These are phyloP conservation scores for Leptopilina drosophilae DNA, from an alignment of 2,888 invertebrate species.

Conservation along the genomic window DNA sequence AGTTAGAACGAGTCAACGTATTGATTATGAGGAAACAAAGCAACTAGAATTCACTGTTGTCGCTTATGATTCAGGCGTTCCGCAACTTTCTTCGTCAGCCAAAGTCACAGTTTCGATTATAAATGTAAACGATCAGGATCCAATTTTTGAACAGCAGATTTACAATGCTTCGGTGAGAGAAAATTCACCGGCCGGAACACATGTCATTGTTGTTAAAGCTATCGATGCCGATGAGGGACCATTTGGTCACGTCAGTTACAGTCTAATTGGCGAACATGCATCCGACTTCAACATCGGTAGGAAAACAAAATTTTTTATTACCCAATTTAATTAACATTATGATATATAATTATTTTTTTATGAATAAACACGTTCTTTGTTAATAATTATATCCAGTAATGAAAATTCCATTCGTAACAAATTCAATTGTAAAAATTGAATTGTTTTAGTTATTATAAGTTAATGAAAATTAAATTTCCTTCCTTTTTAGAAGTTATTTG, in stretches of 20 bases:
- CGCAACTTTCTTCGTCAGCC: conserved; percentile 88
- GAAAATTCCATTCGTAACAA: too few relatives aligned
- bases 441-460: too few relatives aligned
- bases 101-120: conserved; percentile 86
- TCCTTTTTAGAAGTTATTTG: too few relatives aligned
- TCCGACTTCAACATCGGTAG: conserved; percentile 85
- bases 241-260: conserved; percentile 88
- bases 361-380: not conserved
- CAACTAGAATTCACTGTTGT: conserved; percentile 87
- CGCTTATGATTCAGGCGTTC: conserved; percentile 92
- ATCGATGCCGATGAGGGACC: conserved; percentile 87
- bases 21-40: conserved; percentile 91
- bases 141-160: conserved; percentile 83
- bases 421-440: too few relatives aligned
- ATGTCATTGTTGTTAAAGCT: conserved; percentile 86
- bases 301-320: not conserved
- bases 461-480: too few relatives aligned
- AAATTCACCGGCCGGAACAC: conserved; percentile 86
- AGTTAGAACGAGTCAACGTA: conserved; percentile 85
- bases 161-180: conserved; percentile 88
- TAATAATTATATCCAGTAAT: not conserved
- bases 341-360: not conserved
- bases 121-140: conserved; percentile 93
- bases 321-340: not conserved
- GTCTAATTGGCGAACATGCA: conserved; percentile 85